Evolutionary conservation across 64 coral and sea anemone genomes (phyloP).

Genomic region (Pocillopora verrucosa): DNA sequence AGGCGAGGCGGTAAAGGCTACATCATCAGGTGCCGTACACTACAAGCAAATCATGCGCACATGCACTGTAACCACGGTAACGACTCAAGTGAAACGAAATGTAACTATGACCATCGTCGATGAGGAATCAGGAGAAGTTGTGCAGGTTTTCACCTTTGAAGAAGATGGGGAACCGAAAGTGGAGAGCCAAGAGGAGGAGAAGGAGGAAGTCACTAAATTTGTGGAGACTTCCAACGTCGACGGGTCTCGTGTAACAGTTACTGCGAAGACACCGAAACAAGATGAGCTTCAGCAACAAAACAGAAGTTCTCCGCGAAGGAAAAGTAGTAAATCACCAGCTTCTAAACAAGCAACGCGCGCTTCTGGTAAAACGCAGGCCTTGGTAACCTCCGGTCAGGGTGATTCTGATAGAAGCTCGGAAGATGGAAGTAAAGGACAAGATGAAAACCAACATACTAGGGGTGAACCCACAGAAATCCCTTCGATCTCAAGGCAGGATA

Average conservation of each 20-base stretch:
- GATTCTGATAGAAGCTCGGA: neutral
- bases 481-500: constrained; percentile 11
- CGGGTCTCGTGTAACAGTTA: neutral
- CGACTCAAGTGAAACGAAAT: constrained; percentile 27
- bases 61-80: constrained; percentile 15
- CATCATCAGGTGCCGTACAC: neutral
- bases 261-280: neutral
- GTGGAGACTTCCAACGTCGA: constrained; percentile 1
- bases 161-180: constrained; percentile 1
- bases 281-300: neutral
- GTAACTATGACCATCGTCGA: constrained; percentile 12
- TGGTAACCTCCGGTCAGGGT: neutral
- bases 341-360: neutral
- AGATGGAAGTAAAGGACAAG: neutral
- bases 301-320: constrained; percentile 17
- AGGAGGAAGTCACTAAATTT: constrained; percentile 14
- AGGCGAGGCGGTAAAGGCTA: too few relatives aligned
- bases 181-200: constrained; percentile 13
- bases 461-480: neutral
- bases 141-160: constrained; percentile 22
- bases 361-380: neutral
- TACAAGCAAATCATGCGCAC: constrained; percentile 23
- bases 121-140: constrained; percentile 17
- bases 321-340: neutral
- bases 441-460: neutral